These are phyloP conservation scores for Polydrusus pterygomalis DNA, from an alignment of 2,888 invertebrate genomes.

Conservation along the genomic window DNA sequence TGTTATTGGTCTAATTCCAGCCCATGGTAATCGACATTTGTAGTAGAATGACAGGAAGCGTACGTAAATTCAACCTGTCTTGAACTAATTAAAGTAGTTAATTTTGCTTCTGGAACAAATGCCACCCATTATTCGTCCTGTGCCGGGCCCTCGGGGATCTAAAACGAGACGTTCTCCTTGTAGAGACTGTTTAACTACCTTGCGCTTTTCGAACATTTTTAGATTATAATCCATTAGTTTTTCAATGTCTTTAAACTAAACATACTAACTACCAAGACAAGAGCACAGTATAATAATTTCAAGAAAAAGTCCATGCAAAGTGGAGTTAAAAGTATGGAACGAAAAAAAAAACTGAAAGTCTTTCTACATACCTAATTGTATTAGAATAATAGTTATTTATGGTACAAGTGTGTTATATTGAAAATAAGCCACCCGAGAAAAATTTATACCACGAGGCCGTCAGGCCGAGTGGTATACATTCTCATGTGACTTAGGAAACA, in stretches of 20 bases:
- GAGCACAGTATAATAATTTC: not conserved
- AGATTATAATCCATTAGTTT: constrained; percentile 14
- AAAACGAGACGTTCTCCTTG: constrained; percentile 53
- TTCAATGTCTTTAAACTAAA: not conserved
- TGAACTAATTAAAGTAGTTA: constrained; percentile 73
- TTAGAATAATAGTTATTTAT: too few relatives aligned
- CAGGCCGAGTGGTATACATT: too few relatives aligned
- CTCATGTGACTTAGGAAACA: too few relatives aligned
- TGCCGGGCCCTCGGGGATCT: constrained; percentile 57
- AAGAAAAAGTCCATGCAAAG: too few relatives aligned
- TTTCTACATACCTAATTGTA: too few relatives aligned
- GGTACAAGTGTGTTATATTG: too few relatives aligned
- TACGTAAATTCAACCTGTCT: constrained; percentile 73
- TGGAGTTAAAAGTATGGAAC: too few relatives aligned
- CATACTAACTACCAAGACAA: not conserved
- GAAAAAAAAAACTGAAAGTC: too few relatives aligned
- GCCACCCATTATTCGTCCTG: constrained; percentile 70
- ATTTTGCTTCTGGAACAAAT: constrained; percentile 71
- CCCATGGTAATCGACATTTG: constrained; percentile 66
- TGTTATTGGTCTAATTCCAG: constrained; percentile 67
- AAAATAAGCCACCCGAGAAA: too few relatives aligned
- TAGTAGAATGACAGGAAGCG: constrained; percentile 67
- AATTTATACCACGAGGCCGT: too few relatives aligned
- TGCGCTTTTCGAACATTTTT: constrained; percentile 26
- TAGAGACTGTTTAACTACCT: constrained; percentile 51